phyloP scores from a whole-genome alignment of 2,888 invertebrate genomes.

The Nebria brevicollis region DNA sequence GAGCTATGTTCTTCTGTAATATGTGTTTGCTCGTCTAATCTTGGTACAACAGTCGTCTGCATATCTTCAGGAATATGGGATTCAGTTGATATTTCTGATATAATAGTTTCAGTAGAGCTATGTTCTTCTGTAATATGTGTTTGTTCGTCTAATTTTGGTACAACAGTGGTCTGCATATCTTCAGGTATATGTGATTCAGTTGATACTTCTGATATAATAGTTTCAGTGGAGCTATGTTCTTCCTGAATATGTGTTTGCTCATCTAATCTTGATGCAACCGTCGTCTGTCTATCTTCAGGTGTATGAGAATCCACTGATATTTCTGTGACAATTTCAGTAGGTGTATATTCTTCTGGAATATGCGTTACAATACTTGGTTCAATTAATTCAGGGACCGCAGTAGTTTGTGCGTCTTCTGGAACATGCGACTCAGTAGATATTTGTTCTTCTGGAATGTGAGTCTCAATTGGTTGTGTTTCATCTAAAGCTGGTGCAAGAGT shows the following conservation, averaged over 20 bases:
- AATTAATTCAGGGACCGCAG: slow-evolving; percentile 12
- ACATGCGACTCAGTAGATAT: slow-evolving; percentile 48
- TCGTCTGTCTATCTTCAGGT: slow-evolving; percentile 41
- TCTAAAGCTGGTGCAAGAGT: slow-evolving; percentile 27
- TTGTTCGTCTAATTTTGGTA: neutral
- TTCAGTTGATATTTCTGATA: slow-evolving; percentile 27
- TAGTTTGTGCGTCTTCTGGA: slow-evolving; percentile 42
- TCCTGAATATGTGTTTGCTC: slow-evolving; percentile 14
- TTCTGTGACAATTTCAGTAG: slow-evolving; percentile 21
- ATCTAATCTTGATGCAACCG: slow-evolving; percentile 17
- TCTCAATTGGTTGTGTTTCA: slow-evolving; percentile 45
- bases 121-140: slow-evolving; percentile 45
- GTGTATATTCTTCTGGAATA: slow-evolving; percentile 17
- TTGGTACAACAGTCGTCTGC: too few species aligned
- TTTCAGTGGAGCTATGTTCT: slow-evolving; percentile 15
- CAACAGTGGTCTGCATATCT: neutral
- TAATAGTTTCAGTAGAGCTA: slow-evolving; percentile 30
- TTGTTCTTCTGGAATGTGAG: slow-evolving; percentile 49
- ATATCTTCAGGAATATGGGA: slow-evolving; percentile 5
- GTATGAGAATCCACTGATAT: slow-evolving; percentile 48
- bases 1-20: slow-evolving; percentile 17
- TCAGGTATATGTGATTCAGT: slow-evolving; percentile 21
- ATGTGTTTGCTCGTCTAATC: too few species aligned
- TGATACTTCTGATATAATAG: neutral
- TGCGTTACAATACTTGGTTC: slow-evolving; percentile 17